Evolutionary conservation across 1,140 invertebrate species (phyloP).

Genomic region (Paraescarpia echinospica): DNA sequence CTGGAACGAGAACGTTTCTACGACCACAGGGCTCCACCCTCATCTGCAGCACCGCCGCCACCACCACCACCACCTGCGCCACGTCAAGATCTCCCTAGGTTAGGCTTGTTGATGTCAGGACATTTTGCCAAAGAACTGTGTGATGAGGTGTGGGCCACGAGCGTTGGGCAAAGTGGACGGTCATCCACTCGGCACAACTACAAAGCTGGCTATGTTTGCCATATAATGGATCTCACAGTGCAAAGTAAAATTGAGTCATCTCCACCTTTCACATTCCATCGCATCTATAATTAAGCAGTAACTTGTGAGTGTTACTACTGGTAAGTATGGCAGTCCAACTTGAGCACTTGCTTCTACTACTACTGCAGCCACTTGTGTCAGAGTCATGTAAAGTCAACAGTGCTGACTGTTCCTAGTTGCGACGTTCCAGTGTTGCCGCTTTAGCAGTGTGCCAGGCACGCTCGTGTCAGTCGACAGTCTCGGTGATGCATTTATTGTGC

Average conservation of each 20-base stretch:
- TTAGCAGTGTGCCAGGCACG: neutral
- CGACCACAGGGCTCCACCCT: constrained; percentile 19
- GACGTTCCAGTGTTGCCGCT: neutral
- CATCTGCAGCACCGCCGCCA: constrained; percentile 20
- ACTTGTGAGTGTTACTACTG: neutral
- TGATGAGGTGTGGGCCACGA: neutral
- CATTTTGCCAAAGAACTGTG: constrained; percentile 1
- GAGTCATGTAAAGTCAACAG: neutral
- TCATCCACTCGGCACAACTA: constrained; percentile 3
- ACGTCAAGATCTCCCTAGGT: neutral
- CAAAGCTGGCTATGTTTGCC: neutral
- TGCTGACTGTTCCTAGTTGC: neutral
- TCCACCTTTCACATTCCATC: neutral
- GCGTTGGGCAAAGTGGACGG: neutral
- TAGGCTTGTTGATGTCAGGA: neutral
- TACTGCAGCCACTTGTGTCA: neutral
- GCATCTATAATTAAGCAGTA: neutral
- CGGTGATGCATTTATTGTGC: neutral
- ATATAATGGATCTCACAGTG: neutral
- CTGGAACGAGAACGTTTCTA: constrained; percentile 26
- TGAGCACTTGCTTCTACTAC: neutral
- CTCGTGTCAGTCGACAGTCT: neutral
- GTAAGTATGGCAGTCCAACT: neutral
- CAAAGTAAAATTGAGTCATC: constrained; percentile 1
- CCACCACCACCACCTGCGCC: constrained; percentile 28